Conservation (phyloP, 2,888 invertebrate species). For the Trachelus troglodyta region DNA sequence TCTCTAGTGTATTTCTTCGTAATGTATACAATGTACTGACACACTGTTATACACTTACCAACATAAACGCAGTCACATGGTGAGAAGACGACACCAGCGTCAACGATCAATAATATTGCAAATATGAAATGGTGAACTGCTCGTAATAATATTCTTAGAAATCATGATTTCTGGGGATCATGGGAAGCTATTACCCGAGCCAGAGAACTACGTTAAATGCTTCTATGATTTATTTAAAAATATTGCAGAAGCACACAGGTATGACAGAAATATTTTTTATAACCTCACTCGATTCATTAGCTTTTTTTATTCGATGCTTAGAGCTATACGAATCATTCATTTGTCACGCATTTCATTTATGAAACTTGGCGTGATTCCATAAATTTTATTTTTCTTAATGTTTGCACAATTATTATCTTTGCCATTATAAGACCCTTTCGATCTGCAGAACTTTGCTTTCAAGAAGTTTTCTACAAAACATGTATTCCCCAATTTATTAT, state of each 20-base stretch:
- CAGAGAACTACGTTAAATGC: constrained; percentile 64
- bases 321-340: constrained; percentile 28
- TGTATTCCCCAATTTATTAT: too few relatives aligned
- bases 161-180: constrained; percentile 59
- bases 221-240: constrained; percentile 67
- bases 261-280: constrained; percentile 36
- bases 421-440: not conserved
- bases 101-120: constrained; percentile 63
- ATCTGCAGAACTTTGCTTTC: not conserved
- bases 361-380: not conserved
- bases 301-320: constrained; percentile 55
- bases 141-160: constrained; percentile 38
- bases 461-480: too few relatives aligned
- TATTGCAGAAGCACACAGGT: constrained; percentile 66
- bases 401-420: too few relatives aligned
- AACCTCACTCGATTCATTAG: constrained; percentile 45
- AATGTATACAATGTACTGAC: not conserved
- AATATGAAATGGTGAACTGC: constrained; percentile 60
- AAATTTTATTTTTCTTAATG: not conserved
- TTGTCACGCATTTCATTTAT: constrained; percentile 23
- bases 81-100: constrained; percentile 32
- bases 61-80: constrained; percentile 40
- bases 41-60: not conserved
- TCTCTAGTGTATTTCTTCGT: too few relatives aligned
- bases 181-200: constrained; percentile 65